Base-by-base conservation (phyloP, 2,888 invertebrate species). In the Hypomecis atomaria region DNA sequence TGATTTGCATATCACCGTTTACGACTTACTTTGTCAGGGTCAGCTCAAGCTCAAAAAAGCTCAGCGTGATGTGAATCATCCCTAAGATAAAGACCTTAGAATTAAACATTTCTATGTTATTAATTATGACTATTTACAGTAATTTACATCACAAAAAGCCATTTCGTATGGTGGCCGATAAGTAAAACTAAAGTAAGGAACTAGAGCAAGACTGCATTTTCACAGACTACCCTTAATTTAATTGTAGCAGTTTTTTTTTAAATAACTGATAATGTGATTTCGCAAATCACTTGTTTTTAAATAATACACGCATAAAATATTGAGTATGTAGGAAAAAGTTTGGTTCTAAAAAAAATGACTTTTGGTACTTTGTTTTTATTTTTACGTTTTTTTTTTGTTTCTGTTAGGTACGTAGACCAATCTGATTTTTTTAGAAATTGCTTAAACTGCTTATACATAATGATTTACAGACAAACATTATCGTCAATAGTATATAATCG, bases 91-190 rank as follows among this genome's bases (percentile, higher is more conserved):
- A 82, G 76, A 86, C 77, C 87, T 88, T 89, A 89, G 75, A 71
- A 79, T 84, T 82, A 82, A 78, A 83, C 77, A 75, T 75, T 70
- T 78, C 82, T 77, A 83, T 80, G 81, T 83, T 80, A 83, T 83
- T 70, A 71, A 74, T 69, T 75, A 78, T 77, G 69, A 72, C 70
- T 89, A 91, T 90, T 84, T 92, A 92, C 92, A 92, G 86, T 90
- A 92, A 91, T 92, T 92, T 92, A 92, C 92, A 92, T 91, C 89
- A 89, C 90, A 88, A 83, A 52, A 83, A 80, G 81, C 78, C 72
- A 79, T 81, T 81, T 80, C 79, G 86, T 82, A 86, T 82, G 85
- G 84, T 84, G 86, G 83, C 69, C 64, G 67, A 78, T 71, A 82
- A 73, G 70, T 75, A 77, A 75, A 71, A 72, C 76, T 79, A 78